These are phyloP conservation scores for Onychomys leucogaster DNA, from an alignment of 2,797 vertebrate species.

Conservation along the genomic window DNA sequence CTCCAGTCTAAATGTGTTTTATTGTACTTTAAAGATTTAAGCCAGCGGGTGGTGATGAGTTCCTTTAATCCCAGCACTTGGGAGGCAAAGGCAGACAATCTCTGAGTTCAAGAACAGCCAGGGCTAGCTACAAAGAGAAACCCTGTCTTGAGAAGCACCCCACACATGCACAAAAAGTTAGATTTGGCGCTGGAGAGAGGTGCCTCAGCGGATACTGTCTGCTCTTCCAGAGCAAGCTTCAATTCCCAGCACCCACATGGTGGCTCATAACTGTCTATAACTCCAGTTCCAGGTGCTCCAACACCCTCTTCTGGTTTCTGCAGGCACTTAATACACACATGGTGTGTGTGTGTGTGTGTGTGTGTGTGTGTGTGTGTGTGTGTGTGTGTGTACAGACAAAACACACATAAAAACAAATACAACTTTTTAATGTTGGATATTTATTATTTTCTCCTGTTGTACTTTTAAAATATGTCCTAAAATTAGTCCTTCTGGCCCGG, in stretches of 20 bases:
- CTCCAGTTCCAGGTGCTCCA: neutral
- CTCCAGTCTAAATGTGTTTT: neutral
- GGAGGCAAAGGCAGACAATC: neutral
- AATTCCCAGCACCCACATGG: neutral
- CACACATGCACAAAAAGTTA: neutral
- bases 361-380: too few relatives aligned
- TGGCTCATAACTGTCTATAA: neutral
- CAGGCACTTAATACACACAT: neutral
- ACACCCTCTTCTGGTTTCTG: neutral
- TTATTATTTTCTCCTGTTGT: constrained; percentile 45
- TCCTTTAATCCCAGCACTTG: neutral
- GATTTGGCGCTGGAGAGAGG: neutral
- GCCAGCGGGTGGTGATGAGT: neutral
- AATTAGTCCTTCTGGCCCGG: constrained; percentile 41
- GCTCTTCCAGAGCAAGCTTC: neutral
- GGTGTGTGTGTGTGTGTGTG: too few relatives aligned
- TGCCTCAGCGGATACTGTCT: neutral
- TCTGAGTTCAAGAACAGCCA: neutral
- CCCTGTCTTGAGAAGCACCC: neutral
- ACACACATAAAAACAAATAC: neutral
- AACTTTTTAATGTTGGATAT: constrained; percentile 7
- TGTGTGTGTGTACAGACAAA: too few relatives aligned
- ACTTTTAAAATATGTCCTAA: constrained; percentile 53
- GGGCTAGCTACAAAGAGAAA: neutral
- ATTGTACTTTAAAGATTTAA: neutral